Evolutionary conservation across 1,140 invertebrate genomes (phyloP).

Genomic region (Drosophila funebris): DNA sequence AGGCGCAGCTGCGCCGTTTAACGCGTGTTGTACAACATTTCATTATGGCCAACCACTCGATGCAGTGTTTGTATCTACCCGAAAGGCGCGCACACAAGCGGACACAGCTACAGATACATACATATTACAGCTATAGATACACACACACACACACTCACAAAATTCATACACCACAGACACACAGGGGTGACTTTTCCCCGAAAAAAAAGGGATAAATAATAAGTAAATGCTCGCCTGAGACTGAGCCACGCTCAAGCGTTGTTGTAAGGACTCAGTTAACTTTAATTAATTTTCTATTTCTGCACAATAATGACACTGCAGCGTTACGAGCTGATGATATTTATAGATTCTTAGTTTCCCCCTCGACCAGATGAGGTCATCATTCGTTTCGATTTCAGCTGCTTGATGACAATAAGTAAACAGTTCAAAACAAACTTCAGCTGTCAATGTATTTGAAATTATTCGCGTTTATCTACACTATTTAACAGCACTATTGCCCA

Average conservation of each 20-base stretch:
- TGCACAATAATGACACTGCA: constrained; percentile 19
- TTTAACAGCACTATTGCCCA: neutral
- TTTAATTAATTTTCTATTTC: constrained; percentile 64
- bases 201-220: constrained; percentile 52
- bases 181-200: constrained; percentile 58
- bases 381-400: constrained; percentile 6
- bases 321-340: neutral
- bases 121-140: constrained; percentile 22
- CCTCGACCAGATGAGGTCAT: neutral
- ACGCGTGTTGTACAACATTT: constrained; percentile 62
- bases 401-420: neutral
- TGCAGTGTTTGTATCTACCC: constrained; percentile 58
- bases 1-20: constrained; percentile 59
- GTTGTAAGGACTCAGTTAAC: constrained; percentile 40
- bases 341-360: neutral
- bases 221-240: constrained; percentile 35
- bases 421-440: neutral
- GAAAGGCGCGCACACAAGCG: constrained; percentile 42
- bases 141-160: constrained; percentile 8
- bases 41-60: constrained; percentile 60
- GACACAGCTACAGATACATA: constrained; percentile 16
- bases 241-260: constrained; percentile 7
- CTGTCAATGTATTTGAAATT: neutral
- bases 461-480: too few species aligned
- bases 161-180: neutral